Base-by-base conservation (phyloP, 2,888 invertebrate species). In the Drosophila putrida region DNA sequence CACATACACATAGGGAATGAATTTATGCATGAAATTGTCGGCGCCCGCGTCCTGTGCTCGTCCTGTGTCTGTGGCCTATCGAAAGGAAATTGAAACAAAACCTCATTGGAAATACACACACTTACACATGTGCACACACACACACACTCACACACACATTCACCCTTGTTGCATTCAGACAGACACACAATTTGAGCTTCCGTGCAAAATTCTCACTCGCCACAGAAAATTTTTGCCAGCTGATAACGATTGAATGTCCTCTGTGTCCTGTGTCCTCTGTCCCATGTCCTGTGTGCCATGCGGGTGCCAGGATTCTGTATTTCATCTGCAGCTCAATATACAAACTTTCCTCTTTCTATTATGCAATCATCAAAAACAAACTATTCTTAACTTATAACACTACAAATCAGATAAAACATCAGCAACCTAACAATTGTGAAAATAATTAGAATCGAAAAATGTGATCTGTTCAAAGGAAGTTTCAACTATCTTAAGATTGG, bases 1-100 rank as follows among this genome's bases (percentile, higher is more conserved):
- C 39, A 11, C 6, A 47, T 25, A 61, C 28, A 54, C 54, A 79
- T 28, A 57, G 41, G 49, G 28, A 74, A 85, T 85, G 89, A 89
- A 89, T 85, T 89, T 89, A 85, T 85, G 89, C 89, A 85, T 85
- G 88, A 85, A 89, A 88, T 89, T 88, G 88, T 84, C 89, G 88
- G 85, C 88, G 86, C 85, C 85, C 89, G 88, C 89, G 89, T 88
- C 76, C 89, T 79, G 82, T 74, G 43, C 68, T 82, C 78, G 78
- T 83, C 55, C 20, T 20, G 65, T 82, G 88, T 78, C 88, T 81
- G 90, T 81, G 89, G 86, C 88, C 81, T 83, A 88, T 89, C 89
- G 78, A 89, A 90, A 89, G 88, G 90, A 90, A 90, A 88, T 89
- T 88, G 89, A 89, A 90, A 89, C 90, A 88, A 89, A 88, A 85